A percentile compares a stretch with the other conserved stretches of the same genome.
Conservation (phyloP, 1,140 invertebrate species). For the Ladona fulva region DNA sequence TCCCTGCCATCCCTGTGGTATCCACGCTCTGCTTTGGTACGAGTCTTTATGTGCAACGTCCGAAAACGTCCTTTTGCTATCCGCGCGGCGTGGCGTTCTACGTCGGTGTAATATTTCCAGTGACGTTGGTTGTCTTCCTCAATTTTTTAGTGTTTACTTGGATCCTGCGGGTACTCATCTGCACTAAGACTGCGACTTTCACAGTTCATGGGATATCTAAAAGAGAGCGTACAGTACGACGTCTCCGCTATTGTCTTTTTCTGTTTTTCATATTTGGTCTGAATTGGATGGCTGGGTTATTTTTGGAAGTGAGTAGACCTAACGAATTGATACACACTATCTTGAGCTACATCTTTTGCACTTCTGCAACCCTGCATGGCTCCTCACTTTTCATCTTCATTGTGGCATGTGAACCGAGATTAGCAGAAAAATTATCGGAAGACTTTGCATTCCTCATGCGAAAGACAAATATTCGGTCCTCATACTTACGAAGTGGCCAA, state of each 20-base stretch:
- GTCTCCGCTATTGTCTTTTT: constrained; percentile 46
- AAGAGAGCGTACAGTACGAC: constrained; percentile 33
- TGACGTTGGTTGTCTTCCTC: constrained; percentile 40
- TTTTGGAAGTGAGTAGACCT: constrained; percentile 33
- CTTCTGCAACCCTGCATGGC: constrained; percentile 51
- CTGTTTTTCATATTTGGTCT: constrained; percentile 53
- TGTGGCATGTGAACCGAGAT: constrained; percentile 42
- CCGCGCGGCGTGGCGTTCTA: constrained; percentile 39
- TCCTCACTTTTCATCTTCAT: constrained; percentile 55
- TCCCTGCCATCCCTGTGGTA: constrained; percentile 43
- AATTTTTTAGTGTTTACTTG: constrained; percentile 47
- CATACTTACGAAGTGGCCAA: no score
- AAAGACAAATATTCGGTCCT: no score
- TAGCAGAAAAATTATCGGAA: background rate
- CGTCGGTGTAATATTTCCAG: constrained; percentile 44
- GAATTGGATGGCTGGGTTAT: constrained; percentile 52
- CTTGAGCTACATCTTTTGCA: constrained; percentile 50
- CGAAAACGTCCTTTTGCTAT: constrained; percentile 16
- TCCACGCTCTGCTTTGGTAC: constrained; percentile 37
- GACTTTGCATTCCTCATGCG: no score
- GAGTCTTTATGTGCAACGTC: constrained; percentile 39
- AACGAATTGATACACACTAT: constrained; percentile 35
- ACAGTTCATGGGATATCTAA: background rate
- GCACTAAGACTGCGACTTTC: background rate
- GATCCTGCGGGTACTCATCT: constrained; percentile 43